Base-by-base conservation (phyloP, 1,140 invertebrate genomes). In the Micrasema minimum region DNA sequence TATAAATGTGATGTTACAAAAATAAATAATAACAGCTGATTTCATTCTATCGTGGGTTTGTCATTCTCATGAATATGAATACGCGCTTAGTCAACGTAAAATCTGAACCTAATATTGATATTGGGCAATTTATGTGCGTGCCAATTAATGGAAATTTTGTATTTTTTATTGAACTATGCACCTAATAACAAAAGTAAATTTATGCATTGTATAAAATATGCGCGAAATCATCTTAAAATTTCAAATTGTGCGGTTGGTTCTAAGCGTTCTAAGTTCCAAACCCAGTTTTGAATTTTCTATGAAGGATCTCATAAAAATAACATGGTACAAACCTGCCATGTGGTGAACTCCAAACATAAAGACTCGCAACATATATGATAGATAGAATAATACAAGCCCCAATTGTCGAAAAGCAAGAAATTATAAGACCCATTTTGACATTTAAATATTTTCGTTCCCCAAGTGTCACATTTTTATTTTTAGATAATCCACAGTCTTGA, bases 301-400 rank as follows among this genome's bases (percentile, higher is more conserved):
- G 14, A 35, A 5, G 9, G 26, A 31, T 37, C 2, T 20, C 16
- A 38, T 69, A 55, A 67, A 67, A 77, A 20, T 20, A 10, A 46
- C 18, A 18, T n/a, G 14, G 12, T 46, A 37, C 75, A 81, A 88
- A 92, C 90, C 90, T 91, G 82, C 87, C 86, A 74, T 90, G 85
- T 73, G 88, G 88, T 20, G 88, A 88, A 72, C 87, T 90, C 93
- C 93, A 95, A 59, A 95, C 86, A 79, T 95, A 94, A 46, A 96
- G 86, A 81, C 93, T 95, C 18, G 88, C 89, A 66, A 96, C 91
- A 85, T 93, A 96, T 23, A 89, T 82, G 69, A 91, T 77, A 4
- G 93, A 91, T 71, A 95, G 84, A 59, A 88, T 81, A 71, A 93
- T 82, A 81, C 92, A 93, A 77, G 90, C 87, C 61, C 83, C 78